Conservation (phyloP, 2,888 invertebrate species). For the Stratiomys singularior region DNA sequence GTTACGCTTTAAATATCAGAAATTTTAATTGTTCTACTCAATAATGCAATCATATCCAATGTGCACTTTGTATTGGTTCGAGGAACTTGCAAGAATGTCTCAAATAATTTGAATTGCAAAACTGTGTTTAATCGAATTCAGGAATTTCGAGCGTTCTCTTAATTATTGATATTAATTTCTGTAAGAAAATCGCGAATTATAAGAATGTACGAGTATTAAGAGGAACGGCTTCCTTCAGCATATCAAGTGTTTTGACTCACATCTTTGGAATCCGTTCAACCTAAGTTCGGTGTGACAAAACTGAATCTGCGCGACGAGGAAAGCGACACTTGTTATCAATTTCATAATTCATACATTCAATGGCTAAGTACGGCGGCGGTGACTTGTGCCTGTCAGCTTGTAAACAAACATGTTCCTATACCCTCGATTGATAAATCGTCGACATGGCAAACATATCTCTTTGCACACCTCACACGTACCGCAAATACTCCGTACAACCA, state of each 20-base stretch:
- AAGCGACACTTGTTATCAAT: slow-evolving; percentile 6
- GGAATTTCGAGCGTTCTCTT: too few relatives aligned
- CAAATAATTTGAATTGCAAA: too few relatives aligned
- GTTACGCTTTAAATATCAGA: too few relatives aligned
- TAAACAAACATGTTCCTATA: slow-evolving; percentile 11
- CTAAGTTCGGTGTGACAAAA: background rate
- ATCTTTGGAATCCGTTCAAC: background rate
- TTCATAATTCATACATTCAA: background rate
- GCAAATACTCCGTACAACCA: background rate
- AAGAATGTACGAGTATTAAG: too few relatives aligned
- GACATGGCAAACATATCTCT: slow-evolving; percentile 5
- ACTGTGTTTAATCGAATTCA: too few relatives aligned
- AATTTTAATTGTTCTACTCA: too few relatives aligned
- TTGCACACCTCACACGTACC: background rate
- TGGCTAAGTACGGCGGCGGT: background rate
- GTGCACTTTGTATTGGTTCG: too few relatives aligned
- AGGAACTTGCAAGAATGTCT: too few relatives aligned
- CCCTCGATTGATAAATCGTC: slow-evolving; percentile 14
- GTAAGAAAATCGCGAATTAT: too few relatives aligned
- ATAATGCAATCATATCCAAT: too few relatives aligned
- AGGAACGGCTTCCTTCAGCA: too few relatives aligned
- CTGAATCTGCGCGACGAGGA: background rate
- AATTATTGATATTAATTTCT: too few relatives aligned
- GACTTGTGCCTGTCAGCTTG: background rate
- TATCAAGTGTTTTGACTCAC: background rate